These are phyloP conservation scores for Upupa epops DNA, from an alignment of 2,113 vertebrate genomes.

Conservation along the genomic window DNA sequence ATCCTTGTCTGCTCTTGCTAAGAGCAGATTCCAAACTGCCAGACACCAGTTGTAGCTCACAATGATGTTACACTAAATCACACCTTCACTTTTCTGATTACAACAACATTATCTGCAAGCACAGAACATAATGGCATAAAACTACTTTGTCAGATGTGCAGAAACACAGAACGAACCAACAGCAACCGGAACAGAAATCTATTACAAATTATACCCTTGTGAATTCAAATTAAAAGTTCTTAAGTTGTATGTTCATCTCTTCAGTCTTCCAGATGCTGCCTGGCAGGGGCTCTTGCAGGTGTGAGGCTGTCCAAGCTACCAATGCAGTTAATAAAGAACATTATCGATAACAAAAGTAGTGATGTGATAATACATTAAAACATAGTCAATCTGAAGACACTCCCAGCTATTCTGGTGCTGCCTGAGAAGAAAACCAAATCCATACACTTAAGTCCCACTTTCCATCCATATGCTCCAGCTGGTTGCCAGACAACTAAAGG, in stretches of 20 bases:
- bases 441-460: background rate
- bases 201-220: background rate
- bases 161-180: background rate
- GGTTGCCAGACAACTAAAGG: constrained; percentile 41
- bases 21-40: background rate
- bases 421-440: background rate
- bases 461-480: background rate
- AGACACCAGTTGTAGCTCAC: background rate
- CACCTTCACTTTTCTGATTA: background rate
- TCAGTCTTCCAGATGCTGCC: background rate
- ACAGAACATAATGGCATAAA: background rate
- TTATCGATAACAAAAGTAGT: background rate
- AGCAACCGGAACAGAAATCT: background rate
- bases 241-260: too few relatives aligned
- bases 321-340: background rate
- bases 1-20: background rate
- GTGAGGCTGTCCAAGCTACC: background rate
- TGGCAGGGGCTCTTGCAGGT: background rate
- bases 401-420: background rate
- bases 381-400: background rate
- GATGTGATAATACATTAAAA: background rate
- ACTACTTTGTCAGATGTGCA: background rate
- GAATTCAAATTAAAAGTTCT: background rate
- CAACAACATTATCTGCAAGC: background rate
- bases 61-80: background rate